phyloP scores from a whole-genome alignment of 2,113 vertebrate genomes.

The Bos indicus region DNA sequence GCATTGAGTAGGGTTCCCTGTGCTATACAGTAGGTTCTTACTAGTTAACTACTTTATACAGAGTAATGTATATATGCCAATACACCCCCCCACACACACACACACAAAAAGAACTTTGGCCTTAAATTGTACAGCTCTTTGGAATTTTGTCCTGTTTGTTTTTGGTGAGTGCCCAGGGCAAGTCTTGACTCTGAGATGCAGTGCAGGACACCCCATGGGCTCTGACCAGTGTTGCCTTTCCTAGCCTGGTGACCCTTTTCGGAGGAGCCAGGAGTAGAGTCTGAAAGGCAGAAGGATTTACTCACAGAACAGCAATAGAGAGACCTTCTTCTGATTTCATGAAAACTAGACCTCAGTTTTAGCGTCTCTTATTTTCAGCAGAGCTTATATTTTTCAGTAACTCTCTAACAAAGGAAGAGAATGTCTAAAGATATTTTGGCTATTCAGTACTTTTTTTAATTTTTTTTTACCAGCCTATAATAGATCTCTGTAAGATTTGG shows the following conservation, averaged over 20 bases:
- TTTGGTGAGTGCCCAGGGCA: background rate
- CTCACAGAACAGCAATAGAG: background rate
- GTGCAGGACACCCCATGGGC: no score
- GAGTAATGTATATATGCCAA: background rate
- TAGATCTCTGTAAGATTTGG: background rate
- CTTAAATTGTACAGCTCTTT: background rate
- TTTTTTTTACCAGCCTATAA: background rate
- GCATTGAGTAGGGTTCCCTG: background rate
- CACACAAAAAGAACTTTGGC: background rate
- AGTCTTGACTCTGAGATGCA: background rate
- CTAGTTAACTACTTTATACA: background rate
- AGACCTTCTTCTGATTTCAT: background rate
- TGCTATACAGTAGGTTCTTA: background rate
- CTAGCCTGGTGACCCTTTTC: background rate
- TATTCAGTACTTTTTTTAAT: background rate
- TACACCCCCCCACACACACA: background rate
- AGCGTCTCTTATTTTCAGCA: background rate
- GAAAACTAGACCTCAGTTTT: background rate
- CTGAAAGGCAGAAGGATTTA: background rate
- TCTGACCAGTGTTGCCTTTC: accelerated
- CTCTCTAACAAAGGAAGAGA: background rate
- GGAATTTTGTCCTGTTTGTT: background rate
- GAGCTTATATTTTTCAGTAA: background rate
- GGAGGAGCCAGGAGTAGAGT: background rate
- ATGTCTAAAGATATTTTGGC: background rate